A percentile compares a stretch with the other conserved stretches of the same genome.
These are phyloP conservation scores for Laodelphax striatellus DNA, from an alignment of 1,140 invertebrate species.

Conservation along the genomic window DNA sequence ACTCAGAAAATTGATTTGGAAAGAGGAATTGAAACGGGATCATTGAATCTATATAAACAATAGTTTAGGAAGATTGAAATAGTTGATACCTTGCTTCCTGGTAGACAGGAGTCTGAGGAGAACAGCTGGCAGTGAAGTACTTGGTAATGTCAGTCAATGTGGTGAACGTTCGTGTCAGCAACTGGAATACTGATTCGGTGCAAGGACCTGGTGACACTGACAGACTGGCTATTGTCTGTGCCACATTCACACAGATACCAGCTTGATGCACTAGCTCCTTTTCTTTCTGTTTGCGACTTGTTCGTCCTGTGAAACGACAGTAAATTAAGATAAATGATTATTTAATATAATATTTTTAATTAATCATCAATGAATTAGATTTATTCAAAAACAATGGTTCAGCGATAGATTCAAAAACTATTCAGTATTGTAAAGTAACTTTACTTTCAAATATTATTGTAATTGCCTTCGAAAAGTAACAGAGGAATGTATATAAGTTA, in stretches of 20 bases:
- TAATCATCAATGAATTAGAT: no score
- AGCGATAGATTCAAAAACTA: no score
- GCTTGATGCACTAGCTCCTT: conserved; percentile 17
- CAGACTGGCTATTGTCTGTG: conserved; percentile 13
- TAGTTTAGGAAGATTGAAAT: background rate
- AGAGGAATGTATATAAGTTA: no score
- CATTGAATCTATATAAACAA: no score
- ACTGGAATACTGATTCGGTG: conserved; percentile 17
- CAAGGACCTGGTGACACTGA: conserved; percentile 10
- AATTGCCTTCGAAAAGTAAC: no score
- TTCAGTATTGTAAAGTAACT: no score
- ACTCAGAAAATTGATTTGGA: no score
- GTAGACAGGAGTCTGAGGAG: conserved; percentile 15
- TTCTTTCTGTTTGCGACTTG: conserved; percentile 9
- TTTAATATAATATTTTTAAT: no score
- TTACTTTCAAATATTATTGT: no score
- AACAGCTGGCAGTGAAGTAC: conserved; percentile 15
- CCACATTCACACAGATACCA: conserved; percentile 12
- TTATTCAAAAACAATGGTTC: no score
- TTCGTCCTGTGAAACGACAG: background rate
- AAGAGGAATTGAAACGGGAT: no score
- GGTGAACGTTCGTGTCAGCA: conserved; percentile 14
- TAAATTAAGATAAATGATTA: no score
- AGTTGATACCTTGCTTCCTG: conserved; percentile 17
- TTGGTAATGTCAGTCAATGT: conserved; percentile 19